phyloP scores from a whole-genome alignment of 2,797 vertebrate species.

The Pachyuromys duprasi region DNA sequence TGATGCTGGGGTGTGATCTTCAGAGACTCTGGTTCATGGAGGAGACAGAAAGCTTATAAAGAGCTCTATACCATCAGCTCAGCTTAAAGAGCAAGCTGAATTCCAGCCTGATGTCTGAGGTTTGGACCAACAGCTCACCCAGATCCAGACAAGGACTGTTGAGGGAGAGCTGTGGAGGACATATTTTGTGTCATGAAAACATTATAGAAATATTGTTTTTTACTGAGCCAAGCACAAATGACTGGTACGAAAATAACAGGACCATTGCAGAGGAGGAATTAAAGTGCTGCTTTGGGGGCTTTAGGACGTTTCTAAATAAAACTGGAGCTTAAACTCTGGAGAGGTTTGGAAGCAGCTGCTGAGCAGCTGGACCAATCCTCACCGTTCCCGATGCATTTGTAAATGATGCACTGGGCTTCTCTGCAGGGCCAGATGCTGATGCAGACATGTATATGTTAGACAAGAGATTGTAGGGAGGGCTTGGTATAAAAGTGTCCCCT shows the following conservation, averaged over 20 bases:
- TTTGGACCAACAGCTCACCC: not conserved
- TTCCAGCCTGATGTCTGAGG: not conserved
- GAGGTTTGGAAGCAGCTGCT: conserved; percentile 54
- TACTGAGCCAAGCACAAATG: not conserved
- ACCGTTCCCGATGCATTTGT: not conserved
- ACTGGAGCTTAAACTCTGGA: conserved; percentile 2
- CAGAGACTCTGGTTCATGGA: not conserved
- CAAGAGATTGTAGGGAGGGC: conserved; percentile 35
- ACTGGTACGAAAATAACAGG: not conserved
- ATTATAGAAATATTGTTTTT: not conserved
- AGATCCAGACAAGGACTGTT: too few relatives aligned
- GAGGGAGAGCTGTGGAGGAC: not conserved
- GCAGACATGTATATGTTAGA: conserved; percentile 47
- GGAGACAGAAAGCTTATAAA: not conserved
- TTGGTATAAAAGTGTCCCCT: conserved; percentile 63
- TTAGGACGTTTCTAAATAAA: conserved; percentile 61
- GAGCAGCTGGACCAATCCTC: conserved; percentile 9
- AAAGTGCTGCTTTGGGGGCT: not conserved
- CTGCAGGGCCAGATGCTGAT: conserved; percentile 65
- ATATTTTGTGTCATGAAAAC: not conserved
- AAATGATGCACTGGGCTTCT: conserved; percentile 54
- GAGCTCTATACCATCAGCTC: not conserved
- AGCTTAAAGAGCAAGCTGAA: not conserved
- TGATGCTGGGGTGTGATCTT: not conserved
- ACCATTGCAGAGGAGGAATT: conserved; percentile 20